Base-by-base conservation (phyloP, 2,888 invertebrate species). In the Osedax fenrisi region DNA sequence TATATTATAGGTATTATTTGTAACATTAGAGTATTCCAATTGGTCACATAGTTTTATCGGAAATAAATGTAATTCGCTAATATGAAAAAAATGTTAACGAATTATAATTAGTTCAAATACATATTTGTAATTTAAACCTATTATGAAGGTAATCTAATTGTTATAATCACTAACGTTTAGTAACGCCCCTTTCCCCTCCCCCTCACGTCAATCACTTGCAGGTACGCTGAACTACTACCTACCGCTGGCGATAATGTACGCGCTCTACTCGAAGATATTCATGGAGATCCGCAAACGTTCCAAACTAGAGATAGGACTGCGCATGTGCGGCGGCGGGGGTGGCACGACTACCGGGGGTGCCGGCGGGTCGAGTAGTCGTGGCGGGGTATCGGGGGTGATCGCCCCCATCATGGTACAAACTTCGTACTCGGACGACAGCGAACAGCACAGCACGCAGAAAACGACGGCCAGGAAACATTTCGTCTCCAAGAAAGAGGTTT, bases 141-240 rank as follows among this genome's bases (percentile, higher is more conserved):
- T n/a, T n/a, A n/a, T n/a, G n/a, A n/a, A n/a, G n/a, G n/a, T n/a
- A n/a, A n/a, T n/a, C n/a, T n/a, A n/a, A n/a, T n/a, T n/a, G n/a
- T n/a, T n/a, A n/a, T 17, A 41, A 10, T 17, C 41, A 41, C 41
- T 41, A 41, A 41, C 5, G 10, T 41, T 41, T 10, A 41, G 17
- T 17, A 5, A 10, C 17, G 41, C 5, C 41, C 41, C 10, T 41
- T 10, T 41, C 41, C 10, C 41, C 17, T 41, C 17, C 41, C 41
- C 41, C 41, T 10, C n/a, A n/a, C n/a, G n/a, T n/a, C n/a, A n/a
- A n/a, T n/a, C n/a, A n/a, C n/a, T n/a, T n/a, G n/a, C n/a, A 2
- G 86, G 86, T n/a, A 84, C 85, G 27, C 82, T 86, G 74, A 87
- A 87, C 80, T 87, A 86, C 78, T 86, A 85, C 79, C 81, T 87